phyloP scores from a whole-genome alignment of 2,888 invertebrate species.

The Pollenia labialis region DNA sequence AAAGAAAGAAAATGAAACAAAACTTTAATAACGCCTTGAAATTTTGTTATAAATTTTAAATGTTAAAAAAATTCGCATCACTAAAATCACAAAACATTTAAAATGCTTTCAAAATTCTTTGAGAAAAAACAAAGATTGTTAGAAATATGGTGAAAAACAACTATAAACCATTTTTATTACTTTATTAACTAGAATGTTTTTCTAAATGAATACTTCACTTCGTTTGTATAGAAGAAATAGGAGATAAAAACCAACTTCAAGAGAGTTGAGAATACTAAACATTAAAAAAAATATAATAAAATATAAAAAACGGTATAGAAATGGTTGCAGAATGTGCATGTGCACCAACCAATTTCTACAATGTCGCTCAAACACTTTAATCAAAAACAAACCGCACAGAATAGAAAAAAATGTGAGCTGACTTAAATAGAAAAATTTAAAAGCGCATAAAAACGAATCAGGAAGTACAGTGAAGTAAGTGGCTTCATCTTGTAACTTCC shows the following conservation, averaged over 20 bases:
- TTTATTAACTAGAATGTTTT: constrained; percentile 70
- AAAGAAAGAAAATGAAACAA: constrained; percentile 29
- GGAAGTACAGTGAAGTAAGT: constrained; percentile 72
- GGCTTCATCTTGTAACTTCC: constrained; percentile 72
- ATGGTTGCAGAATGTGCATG: constrained; percentile 13
- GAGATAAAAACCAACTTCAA: constrained; percentile 34
- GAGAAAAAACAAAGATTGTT: background rate
- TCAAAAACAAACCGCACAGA: constrained; percentile 63
- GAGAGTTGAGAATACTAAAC: constrained; percentile 21
- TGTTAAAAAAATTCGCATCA: background rate
- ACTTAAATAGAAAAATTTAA: constrained; percentile 66
- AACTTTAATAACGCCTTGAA: background rate
- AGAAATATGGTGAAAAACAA: constrained; percentile 30
- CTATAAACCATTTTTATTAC: constrained; percentile 61
- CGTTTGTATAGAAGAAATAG: constrained; percentile 34
- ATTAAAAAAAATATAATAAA: constrained; percentile 28
- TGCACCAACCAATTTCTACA: constrained; percentile 47
- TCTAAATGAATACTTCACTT: constrained; percentile 71
- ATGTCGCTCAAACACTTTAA: constrained; percentile 72
- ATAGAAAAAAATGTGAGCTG: constrained; percentile 31
- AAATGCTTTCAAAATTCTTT: background rate
- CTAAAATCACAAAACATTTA: constrained; percentile 1
- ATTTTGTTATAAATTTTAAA: background rate
- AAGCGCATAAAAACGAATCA: constrained; percentile 74
- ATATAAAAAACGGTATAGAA: background rate